Base-by-base conservation (phyloP, 1,140 invertebrate genomes). In the Lepidurus couesii region DNA sequence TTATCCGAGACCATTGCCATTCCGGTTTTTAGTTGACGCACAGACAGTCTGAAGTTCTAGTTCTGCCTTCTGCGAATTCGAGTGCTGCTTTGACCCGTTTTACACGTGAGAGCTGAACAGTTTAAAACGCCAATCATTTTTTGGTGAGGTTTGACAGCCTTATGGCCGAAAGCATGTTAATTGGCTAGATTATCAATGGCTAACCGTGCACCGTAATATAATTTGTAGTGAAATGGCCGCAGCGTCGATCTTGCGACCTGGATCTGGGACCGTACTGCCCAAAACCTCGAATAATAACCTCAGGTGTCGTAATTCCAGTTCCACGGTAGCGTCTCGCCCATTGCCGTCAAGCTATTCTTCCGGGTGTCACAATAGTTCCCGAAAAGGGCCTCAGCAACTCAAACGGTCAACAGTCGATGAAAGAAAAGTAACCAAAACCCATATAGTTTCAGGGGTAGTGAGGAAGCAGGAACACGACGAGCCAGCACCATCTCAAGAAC, bases 21-120 rank as follows among this genome's bases (percentile, higher is more conserved):
- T 65, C 53, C 53, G 53, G 53, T 65, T 65, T 65, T 16, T 21
- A 65, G 53, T 65, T 65, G 53, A 65, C 53, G 53, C 53, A 65
- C 53, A 65, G 9, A 16, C 34, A 34, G 34, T 34, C 53, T 65
- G 16, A 65, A 65, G 53, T 65, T 21, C 53, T 16, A n/a, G 53
- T 65, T 65, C 53, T 21, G 16, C 21, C 53, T n/a, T 65, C 53
- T 9, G 13, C n/a, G 53, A 21, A 65, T 65, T 65, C 21, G 7
- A 65, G 9, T 65, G 53, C n/a, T 65, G 6, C 16, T 13, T 65
- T 65, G 13, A 9, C 7, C 8, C 16, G 13, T 65, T 65, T 9
- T 9, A 21, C 6, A 65, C 53, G 8, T 13, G 16, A 16, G 9
- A 34, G 34, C 3, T 34, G 34, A 34, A 34, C 34, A 34, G 34